Evolutionary conservation across 92 coral and sea anemone genomes (phyloP), one percentile per base, ranked within the genome.

Genomic region (Siderastrea radians): DNA sequence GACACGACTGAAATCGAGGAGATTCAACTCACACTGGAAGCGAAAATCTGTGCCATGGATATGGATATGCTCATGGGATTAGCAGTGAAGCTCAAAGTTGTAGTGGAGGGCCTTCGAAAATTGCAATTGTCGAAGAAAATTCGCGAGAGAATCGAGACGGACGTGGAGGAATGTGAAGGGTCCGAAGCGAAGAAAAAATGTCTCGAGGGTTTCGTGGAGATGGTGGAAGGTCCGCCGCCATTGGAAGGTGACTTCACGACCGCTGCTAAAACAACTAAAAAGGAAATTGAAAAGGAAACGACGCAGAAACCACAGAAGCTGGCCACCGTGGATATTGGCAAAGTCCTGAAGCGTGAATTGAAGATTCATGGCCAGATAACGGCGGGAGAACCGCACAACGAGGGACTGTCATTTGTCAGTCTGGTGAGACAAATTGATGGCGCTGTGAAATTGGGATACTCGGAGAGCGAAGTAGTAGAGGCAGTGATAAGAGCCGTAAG

Each of bases 401-500:
- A 87, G 43, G 54, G 80, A 6, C 68, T 65, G 49, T 89, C 88
- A 1, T 89, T 82, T 89, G 88, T 83, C 0, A 67, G 92, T 83
- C 74, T 89, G 55, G 53, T 62, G 19, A 68, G 84, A 17, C 92
- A 82, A 50, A 87, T 81, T 6, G 87, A 87, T 4, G 55, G 70
- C 2, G 93, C 87, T 11, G 59, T 90, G 3, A 70, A 88, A 51
- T 78, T 51, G 70, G 91, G 86, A 6, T 83, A 90, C 64, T 77
- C 62, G 1, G 92, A 83, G 68, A 69, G 60, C 12, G 92, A 93
- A 49, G 74, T 83, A 3, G 63, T 90, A 44, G 94, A 93, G 51
- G 94, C 92, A 10, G 96, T 93, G 50, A 93, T 84, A 19, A 83
- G 90, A 45, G 57, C 87, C 2, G 84, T 87, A 43, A 77, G 86